Base-by-base conservation (phyloP, 2,113 vertebrate species). In the Hippocampus guttulatus region DNA sequence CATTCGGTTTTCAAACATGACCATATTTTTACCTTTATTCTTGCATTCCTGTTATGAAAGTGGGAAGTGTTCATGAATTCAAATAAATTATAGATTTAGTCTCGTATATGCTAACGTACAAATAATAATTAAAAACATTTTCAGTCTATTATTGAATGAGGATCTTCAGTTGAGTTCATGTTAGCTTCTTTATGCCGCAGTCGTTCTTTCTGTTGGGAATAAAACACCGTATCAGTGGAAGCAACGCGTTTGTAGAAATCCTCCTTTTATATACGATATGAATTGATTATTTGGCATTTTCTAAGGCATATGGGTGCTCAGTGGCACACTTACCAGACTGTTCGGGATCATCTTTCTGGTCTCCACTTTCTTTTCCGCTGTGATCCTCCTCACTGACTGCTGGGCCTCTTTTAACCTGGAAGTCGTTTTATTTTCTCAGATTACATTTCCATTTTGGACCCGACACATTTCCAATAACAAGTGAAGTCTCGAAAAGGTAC, bases 311-410 rank as follows among this genome's bases (percentile, higher is more conserved):
- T 67, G 45, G n/a, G 18, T 38, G 9, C 41, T 8, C 45, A 10
- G 40, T 47, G 9, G 18, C 49, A 40, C 41, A 54, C 92, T 87
- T 91, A 99, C 97, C 94, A 99, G 90, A 77, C 97, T 95, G 74
- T 95, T 95, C 30, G 95, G 92, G 76, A 95, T 94, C 77, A 94
- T 93, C 90, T 91, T 95, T 89, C 94, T 96, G 0, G 96, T 99
- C 82, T 98, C 96, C 77, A 98, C 93, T 85, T 95, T 99, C 91
- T 98, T 98, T 87, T 97, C 96, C 68, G 87, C 91, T 14, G 95
- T 98, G 90, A 99, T 87, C 84, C 93, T 95, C 88, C 87, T 95
- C 82, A 98, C 93, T 9, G 94, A 94, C 75, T 92, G 91, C 84
- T 98, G 94, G 75, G 95, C 96, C 80, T 94, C 89, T 90, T 95